Conservation (phyloP, 2,113 vertebrate species). For the Triplophysa tibetana region DNA sequence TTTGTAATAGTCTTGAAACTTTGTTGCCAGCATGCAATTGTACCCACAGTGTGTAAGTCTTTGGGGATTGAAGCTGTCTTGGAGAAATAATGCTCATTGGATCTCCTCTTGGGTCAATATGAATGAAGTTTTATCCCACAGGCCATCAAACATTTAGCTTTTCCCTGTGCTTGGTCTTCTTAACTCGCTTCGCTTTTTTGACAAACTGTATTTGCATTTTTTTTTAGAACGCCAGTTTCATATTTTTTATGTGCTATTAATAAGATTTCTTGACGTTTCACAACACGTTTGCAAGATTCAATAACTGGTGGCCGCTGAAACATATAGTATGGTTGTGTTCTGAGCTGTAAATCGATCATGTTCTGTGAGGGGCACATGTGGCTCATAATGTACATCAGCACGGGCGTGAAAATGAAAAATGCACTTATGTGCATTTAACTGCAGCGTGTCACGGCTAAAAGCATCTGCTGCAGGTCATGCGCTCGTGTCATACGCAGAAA, state of each 20-base stretch:
- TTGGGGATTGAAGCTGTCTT: neutral
- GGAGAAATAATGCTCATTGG: neutral
- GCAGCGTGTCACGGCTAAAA: neutral
- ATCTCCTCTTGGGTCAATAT: too few species aligned
- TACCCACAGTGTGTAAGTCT: neutral
- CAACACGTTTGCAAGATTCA: neutral
- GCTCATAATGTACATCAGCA: slow-evolving; percentile 1
- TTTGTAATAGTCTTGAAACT: too few species aligned
- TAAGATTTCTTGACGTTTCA: neutral
- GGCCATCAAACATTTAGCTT: too few species aligned
- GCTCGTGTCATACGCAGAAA: neutral
- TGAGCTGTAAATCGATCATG: too few species aligned
- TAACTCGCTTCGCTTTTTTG: too few species aligned
- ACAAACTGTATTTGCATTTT: neutral
- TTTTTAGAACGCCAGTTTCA: neutral
- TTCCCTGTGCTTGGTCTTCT: too few species aligned
- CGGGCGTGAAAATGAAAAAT: slow-evolving; percentile 14
- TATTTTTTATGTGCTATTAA: neutral
- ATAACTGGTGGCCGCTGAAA: neutral
- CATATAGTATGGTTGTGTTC: too few species aligned
- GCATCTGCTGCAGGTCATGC: neutral
- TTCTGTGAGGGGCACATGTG: neutral
- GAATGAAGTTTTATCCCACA: too few species aligned
- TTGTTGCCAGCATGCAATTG: too few species aligned
- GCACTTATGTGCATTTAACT: slow-evolving; percentile 10